These are phyloP conservation scores for Peromyscus californicus DNA, from an alignment of 2,113 vertebrate genomes.

Conservation along the genomic window DNA sequence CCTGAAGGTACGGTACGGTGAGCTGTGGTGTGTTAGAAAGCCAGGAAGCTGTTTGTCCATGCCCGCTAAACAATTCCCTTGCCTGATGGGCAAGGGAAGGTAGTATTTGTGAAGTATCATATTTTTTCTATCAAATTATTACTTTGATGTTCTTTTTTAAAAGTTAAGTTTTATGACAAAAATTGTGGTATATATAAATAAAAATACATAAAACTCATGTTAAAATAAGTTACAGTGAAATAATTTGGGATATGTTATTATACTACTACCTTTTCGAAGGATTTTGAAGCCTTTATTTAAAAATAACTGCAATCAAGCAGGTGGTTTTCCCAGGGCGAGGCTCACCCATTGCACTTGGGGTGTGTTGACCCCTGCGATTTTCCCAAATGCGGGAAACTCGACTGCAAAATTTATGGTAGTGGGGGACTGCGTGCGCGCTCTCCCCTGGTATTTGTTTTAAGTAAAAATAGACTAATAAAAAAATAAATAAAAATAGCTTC, in stretches of 20 bases:
- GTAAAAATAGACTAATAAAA: no score
- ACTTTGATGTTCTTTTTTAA: conserved; percentile 30
- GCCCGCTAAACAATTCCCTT: conserved; percentile 24
- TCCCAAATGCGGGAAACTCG: no score
- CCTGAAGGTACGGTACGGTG: conserved; percentile 94
- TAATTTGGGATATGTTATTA: conserved; percentile 16
- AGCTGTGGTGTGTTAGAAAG: not conserved
- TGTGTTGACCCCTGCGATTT: no score
- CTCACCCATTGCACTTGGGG: no score
- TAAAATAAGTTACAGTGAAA: conserved; percentile 14
- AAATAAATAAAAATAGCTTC: not conserved
- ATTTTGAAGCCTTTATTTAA: not conserved
- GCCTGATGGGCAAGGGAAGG: not conserved
- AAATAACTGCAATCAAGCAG: no score
- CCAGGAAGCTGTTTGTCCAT: conserved; percentile 1
- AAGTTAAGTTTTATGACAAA: not conserved
- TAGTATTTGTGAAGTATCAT: conserved; percentile 51
- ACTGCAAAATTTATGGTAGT: no score
- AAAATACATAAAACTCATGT: conserved; percentile 18
- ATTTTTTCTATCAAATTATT: conserved; percentile 47
- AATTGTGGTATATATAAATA: not conserved
- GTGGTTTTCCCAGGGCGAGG: no score
- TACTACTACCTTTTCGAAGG: not conserved
- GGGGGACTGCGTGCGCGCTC: no score
- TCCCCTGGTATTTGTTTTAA: no score